Conservation (phyloP, 53 echinoderm and acorn worm genomes). For the Mesocentrotus franciscanus region DNA sequence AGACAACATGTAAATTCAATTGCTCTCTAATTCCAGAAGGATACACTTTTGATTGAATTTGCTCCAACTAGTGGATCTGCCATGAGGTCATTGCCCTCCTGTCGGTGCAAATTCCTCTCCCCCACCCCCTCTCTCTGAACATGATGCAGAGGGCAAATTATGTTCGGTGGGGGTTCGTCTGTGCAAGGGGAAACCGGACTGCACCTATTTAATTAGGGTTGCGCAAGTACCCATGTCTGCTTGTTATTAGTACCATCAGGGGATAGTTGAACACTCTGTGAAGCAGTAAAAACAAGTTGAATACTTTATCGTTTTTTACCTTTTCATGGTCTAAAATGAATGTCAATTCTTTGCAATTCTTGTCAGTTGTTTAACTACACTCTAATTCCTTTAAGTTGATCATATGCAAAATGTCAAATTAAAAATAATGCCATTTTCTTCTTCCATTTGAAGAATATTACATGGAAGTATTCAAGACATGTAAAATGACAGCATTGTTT, state of each 20-base stretch:
- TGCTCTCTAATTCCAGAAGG: background rate
- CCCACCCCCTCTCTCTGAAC: background rate
- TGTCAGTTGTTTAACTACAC: background rate
- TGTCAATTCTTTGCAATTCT: background rate
- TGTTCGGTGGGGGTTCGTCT: slow-evolving; percentile 36
- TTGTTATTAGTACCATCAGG: background rate
- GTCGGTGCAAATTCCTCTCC: background rate
- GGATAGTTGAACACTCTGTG: background rate
- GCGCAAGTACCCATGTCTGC: background rate
- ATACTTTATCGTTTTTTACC: too few relatives aligned
- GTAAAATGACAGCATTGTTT: background rate
- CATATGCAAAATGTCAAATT: background rate
- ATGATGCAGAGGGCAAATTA: background rate
- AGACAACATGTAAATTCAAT: background rate
- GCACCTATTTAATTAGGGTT: slow-evolving; percentile 30
- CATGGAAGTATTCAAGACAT: background rate
- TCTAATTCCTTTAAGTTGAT: background rate
- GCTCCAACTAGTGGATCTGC: background rate
- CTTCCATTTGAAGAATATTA: background rate
- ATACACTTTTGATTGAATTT: slow-evolving; percentile 15
- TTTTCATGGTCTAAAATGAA: background rate
- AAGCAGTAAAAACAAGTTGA: background rate
- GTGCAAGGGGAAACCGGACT: background rate
- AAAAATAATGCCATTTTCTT: background rate
- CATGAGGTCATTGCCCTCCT: slow-evolving; percentile 19